Conservation (phyloP, 2,797 vertebrate genomes). For the Carcharodon carcharias region DNA sequence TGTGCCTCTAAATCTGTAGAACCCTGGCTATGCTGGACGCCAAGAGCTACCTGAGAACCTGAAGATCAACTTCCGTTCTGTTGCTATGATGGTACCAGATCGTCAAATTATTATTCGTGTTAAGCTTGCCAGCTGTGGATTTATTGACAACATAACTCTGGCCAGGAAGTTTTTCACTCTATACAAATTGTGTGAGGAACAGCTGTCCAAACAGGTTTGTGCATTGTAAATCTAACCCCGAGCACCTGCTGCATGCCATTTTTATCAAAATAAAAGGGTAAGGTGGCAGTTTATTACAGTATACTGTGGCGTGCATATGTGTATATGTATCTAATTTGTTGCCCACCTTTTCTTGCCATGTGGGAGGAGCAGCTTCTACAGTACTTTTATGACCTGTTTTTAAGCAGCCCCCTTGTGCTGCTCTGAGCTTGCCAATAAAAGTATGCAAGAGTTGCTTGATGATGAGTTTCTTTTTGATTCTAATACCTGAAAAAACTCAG, state of each 20-base stretch:
- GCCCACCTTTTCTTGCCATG: neutral
- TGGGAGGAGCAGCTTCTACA: neutral
- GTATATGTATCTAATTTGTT: neutral
- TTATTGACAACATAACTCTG: conserved; percentile 80
- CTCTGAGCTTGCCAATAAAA: neutral
- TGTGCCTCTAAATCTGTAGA: conserved; percentile 57
- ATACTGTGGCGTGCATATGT: neutral
- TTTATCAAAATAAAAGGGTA: neutral
- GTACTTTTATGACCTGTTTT: neutral
- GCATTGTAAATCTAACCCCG: neutral
- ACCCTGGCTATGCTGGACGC: conserved; percentile 87
- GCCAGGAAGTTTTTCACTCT: conserved; percentile 90
- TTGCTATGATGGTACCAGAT: conserved; percentile 98
- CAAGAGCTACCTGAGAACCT: conserved; percentile 95
- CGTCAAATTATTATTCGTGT: conserved; percentile 94
- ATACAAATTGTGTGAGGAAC: conserved; percentile 93
- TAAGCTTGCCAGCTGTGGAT: conserved; percentile 91
- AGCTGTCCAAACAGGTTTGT: conserved; percentile 92
- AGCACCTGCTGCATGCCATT: neutral
- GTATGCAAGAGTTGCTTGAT: neutral
- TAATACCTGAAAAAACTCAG: neutral
- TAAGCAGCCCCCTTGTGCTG: neutral
- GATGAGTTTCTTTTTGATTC: neutral
- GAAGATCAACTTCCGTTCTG: conserved; percentile 91
- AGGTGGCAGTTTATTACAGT: neutral